Evolutionary conservation across 2,113 vertebrate genomes (phyloP), one percentile per base, ranked within the genome.

Genomic region (Prinia subflava): DNA sequence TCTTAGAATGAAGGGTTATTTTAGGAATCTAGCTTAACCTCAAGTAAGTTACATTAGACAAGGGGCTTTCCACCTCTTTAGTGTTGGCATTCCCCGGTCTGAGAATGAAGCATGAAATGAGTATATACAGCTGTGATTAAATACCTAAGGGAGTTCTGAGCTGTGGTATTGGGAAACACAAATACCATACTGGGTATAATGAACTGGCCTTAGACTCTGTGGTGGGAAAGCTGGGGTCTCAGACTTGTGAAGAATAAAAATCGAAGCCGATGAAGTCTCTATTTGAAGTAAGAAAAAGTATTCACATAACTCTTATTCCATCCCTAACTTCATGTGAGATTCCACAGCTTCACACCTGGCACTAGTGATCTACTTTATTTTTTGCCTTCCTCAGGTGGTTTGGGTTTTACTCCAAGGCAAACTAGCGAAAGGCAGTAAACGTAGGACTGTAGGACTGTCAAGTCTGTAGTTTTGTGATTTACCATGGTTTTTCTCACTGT

Each of bases 21-120:
- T 94, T 57, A 87, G 69, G 82, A 94, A 92, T 92, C 50, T 92
- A 74, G 80, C 37, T 91, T 91, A 70, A 89, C 52, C 69, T 96
- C 79, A 73, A 83, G 39, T 80, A 44, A 87, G 74, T 86, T 87
- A 57, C 27, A 56, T 77, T 90, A 88, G 91, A 52, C 55, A 60
- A 91, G 93, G 90, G 93, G 79, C 85, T 95, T 96, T 96, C 91
- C 79, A 37, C 25, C 1, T 5, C 37, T 67, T 81, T 41, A 83
- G 46, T 13, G 27, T 15, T 86, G 92, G 87, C 83, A 89, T 90
- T 96, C 69, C 89, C 84, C 56, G 0, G 13, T 75, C 47, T 82
- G 64, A 76, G 71, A 56, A 64, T 1, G 15, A 80, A 64, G n/a
- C 73, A 62, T 31, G 9, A 69, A 90, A 80, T 89, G 86, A 92